phyloP scores from a whole-genome alignment of 2,888 invertebrate species.

The Chloroclysta siterata region DNA sequence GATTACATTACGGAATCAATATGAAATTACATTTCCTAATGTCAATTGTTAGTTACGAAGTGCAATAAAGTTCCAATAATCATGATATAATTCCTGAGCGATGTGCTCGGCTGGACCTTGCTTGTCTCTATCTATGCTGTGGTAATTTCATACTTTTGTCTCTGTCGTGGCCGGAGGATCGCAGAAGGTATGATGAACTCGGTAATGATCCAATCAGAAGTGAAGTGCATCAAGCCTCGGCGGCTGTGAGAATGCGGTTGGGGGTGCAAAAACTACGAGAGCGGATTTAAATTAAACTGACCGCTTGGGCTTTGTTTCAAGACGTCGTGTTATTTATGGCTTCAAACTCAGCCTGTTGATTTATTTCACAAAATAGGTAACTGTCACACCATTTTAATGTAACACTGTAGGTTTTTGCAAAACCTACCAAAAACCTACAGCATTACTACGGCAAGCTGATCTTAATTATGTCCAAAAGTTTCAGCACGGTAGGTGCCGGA shows the following conservation, averaged over 20 bases:
- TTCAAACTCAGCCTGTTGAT: conserved; percentile 28
- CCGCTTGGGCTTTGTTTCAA: conserved; percentile 73
- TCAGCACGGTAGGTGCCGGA: neutral
- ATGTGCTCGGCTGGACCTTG: conserved; percentile 65
- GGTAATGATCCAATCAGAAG: conserved; percentile 85
- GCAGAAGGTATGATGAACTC: conserved; percentile 84
- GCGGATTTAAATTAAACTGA: conserved; percentile 81
- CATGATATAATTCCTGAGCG: conserved; percentile 83
- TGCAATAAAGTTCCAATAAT: conserved; percentile 85
- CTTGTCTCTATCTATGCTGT: conserved; percentile 54
- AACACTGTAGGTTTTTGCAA: neutral
- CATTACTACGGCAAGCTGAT: no score
- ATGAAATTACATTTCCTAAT: conserved; percentile 85
- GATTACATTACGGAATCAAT: conserved; percentile 82
- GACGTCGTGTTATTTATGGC: conserved; percentile 35
- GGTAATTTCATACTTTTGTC: conserved; percentile 53
- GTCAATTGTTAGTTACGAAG: conserved; percentile 85
- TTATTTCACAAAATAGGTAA: conserved; percentile 17
- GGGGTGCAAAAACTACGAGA: conserved; percentile 83
- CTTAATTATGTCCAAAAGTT: no score
- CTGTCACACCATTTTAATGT: neutral
- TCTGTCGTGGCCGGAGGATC: conserved; percentile 75
- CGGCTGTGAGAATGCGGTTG: conserved; percentile 85
- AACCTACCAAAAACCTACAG: no score
- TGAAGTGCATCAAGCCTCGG: conserved; percentile 82